Percentiles rank a stretch among this genome's conserved stretches.
These are phyloP conservation scores for Fregetta grallaria DNA, from an alignment of 2,113 vertebrate species.

Conservation along the genomic window DNA sequence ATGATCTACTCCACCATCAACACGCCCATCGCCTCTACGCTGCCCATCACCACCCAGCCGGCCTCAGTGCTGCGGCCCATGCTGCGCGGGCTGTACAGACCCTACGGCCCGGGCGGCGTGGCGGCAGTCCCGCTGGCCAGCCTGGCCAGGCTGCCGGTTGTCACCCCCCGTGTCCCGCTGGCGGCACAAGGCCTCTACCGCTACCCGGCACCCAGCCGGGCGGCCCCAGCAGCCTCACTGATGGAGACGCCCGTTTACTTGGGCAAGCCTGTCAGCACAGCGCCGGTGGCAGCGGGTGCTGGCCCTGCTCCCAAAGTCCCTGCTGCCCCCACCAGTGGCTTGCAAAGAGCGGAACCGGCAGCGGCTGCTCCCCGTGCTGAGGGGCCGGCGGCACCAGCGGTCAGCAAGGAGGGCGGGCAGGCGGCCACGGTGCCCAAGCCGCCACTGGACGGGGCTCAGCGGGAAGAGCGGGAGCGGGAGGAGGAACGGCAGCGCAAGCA, in stretches of 20 bases:
- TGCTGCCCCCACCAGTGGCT: not conserved
- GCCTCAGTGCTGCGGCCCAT: slow-evolving; percentile 86
- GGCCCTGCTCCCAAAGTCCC: not conserved
- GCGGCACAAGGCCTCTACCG: slow-evolving; percentile 82
- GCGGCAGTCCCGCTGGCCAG: slow-evolving; percentile 89
- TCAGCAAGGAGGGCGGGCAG: slow-evolving; percentile 58
- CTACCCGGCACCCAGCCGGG: slow-evolving; percentile 79
- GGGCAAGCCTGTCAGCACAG: slow-evolving; percentile 80
- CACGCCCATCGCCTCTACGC: slow-evolving; percentile 94
- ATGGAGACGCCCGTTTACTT: slow-evolving; percentile 89
- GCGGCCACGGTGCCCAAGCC: not conserved
- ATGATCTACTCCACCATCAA: slow-evolving; percentile 99
- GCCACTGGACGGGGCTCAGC: slow-evolving; percentile 56
- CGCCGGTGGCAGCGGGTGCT: not conserved
- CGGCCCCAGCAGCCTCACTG: slow-evolving; percentile 57
- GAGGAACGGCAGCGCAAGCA: slow-evolving; percentile 91
- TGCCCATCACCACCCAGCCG: slow-evolving; percentile 98
- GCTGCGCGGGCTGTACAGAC: slow-evolving; percentile 87
- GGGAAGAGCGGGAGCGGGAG: slow-evolving; percentile 83
- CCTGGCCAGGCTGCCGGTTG: slow-evolving; percentile 86
- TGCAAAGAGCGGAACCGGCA: slow-evolving; percentile 47
- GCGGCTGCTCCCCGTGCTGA: slow-evolving; percentile 62
- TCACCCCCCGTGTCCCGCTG: slow-evolving; percentile 85
- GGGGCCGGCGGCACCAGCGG: not conserved
- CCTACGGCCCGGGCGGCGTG: slow-evolving; percentile 80